A percentile compares a stretch with the other conserved stretches of the same genome.
Evolutionary conservation across 2,113 vertebrate genomes (phyloP).

Genomic region (Ia io): DNA sequence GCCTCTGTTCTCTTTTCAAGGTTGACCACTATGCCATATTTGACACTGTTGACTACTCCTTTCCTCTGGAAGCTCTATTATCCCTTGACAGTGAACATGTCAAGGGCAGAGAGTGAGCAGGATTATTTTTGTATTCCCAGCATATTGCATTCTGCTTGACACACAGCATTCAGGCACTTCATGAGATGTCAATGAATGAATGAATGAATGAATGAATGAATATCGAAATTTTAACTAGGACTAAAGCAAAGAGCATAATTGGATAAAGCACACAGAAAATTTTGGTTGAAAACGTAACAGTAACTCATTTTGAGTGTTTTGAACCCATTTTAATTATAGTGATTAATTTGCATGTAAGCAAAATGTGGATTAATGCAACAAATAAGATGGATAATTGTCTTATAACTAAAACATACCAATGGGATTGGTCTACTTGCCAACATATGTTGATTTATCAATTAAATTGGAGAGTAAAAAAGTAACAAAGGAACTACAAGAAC

Average conservation of each 20-base stretch:
- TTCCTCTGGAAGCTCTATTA: background rate
- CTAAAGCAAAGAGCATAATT: background rate
- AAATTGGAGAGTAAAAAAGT: slow-evolving; percentile 22
- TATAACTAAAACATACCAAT: background rate
- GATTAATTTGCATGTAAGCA: background rate
- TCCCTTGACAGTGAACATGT: background rate
- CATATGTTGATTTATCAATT: background rate
- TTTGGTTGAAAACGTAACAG: background rate
- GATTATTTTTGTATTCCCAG: background rate
- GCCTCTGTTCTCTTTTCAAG: background rate
- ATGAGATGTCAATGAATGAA: background rate
- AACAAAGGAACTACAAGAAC: background rate
- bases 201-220: background rate
- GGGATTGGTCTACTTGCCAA: background rate
- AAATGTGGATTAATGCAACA: background rate
- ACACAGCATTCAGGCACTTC: background rate
- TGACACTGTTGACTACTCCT: background rate
- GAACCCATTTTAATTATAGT: background rate
- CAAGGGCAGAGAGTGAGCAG: background rate
- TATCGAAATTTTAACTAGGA: slow-evolving; percentile 19
- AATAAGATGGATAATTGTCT: background rate
- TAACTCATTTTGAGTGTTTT: slow-evolving; percentile 17
- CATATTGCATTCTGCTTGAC: background rate
- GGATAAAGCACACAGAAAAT: slow-evolving; percentile 4
- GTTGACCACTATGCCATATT: background rate